Base-by-base conservation (phyloP, 2,888 invertebrate species). In the Eremobia ochroleuca region DNA sequence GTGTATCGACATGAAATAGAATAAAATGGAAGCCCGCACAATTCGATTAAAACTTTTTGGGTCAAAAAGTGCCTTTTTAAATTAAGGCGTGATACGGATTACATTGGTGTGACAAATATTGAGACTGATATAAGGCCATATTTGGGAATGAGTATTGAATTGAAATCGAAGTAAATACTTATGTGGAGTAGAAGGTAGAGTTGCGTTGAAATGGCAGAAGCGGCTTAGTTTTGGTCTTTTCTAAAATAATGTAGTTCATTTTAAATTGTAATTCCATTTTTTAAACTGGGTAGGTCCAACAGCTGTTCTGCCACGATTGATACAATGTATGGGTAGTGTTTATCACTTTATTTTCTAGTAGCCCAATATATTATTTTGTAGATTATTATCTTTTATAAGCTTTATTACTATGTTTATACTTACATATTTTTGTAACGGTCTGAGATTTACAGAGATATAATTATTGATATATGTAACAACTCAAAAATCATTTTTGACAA, bases 121-220 rank as follows among this genome's bases (percentile, higher is more conserved):
- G 85, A 88, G 88, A 88, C 88, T 88, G 88, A 88, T 77, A 68
- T 62, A 74, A 75, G 65, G 82, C 85, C 82, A 85, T 86, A 73
- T 62, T 79, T 69, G 70, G 46, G 37, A 75, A 61, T 72, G 77
- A 11, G 72, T 76, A 77, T 77, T 73, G n/a, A 72, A 77, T 77
- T 70, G 18, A 72, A 77, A 77, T 59, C 28, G 37, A 34, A 58
- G 69, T 40, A 58, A 76, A 82, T 79, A 81, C 72, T 79, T 71
- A 18, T 66, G 13, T 58, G 49, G 67, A 65, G 59, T 55, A 59
- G 68, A 64, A 58, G 25, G 15, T 25, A 46, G 25, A 8, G n/a
- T 74, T n/a, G 68, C 34, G 31, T 58, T 37, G 68, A n/a, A 76
- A 72, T 37, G 11, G n/a, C 21, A 31, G 37, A 18, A 37, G 67